Evolutionary conservation across 2,113 vertebrate species (phyloP).

Genomic region (Osmerus mordax): DNA sequence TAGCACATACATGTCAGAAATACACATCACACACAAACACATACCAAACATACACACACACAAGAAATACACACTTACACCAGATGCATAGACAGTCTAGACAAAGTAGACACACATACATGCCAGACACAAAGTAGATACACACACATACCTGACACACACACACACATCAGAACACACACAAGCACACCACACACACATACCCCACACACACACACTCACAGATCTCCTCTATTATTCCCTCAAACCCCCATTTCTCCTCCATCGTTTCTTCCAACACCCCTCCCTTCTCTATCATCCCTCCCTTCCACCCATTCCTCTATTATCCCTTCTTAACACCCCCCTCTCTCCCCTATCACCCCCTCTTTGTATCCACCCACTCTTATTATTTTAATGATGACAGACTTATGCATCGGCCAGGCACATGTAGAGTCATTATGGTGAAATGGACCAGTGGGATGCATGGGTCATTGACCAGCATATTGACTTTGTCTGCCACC

Average conservation of each 20-base stretch:
- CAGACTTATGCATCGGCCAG: conserved; percentile 67
- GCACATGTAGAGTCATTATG: conserved; percentile 74
- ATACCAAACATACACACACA: not conserved
- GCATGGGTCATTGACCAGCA: conserved; percentile 73
- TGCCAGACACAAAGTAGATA: too few species aligned
- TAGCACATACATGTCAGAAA: not conserved
- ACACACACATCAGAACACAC: too few species aligned
- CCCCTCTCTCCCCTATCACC: conserved; percentile 26
- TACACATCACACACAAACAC: too few species aligned
- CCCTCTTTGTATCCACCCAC: conserved; percentile 44
- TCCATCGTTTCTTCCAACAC: too few species aligned
- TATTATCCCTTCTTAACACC: conserved; percentile 11
- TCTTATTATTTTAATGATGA: conserved; percentile 73
- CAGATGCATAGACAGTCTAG: conserved; percentile 37
- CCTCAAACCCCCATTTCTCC: too few species aligned
- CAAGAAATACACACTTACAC: not conserved
- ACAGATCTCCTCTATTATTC: too few species aligned
- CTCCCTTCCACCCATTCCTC: conserved; percentile 46
- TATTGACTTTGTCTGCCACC: conserved; percentile 76
- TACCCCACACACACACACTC: too few species aligned
- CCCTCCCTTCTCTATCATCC: too few species aligned
- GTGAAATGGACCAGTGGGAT: conserved; percentile 72
- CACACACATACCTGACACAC: too few species aligned
- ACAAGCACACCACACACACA: too few species aligned
- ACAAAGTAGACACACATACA: conserved; percentile 8